These are phyloP conservation scores for Dicycla oo DNA, from an alignment of 2,888 invertebrate species.

Conservation along the genomic window DNA sequence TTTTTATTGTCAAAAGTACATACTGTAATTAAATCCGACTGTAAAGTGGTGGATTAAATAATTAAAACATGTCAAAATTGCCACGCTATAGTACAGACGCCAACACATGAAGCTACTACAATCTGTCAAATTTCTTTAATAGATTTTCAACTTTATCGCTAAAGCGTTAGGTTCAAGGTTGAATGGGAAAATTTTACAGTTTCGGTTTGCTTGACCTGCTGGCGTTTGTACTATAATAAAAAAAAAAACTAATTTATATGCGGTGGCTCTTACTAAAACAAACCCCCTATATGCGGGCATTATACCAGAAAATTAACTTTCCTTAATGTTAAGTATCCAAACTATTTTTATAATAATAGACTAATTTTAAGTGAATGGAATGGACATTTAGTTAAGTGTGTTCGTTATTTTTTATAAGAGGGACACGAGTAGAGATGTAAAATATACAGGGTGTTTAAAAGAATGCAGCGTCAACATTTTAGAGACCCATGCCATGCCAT, in stretches of 20 bases:
- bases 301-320: neutral
- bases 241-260: constrained; percentile 9
- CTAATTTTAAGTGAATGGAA: constrained; percentile 13
- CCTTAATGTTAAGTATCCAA: constrained; percentile 6
- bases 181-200: no score
- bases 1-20: constrained; percentile 6
- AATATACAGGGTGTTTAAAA: constrained; percentile 14
- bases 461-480: constrained; percentile 12
- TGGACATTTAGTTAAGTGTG: constrained; percentile 12
- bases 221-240: constrained; percentile 2
- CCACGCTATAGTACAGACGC: neutral
- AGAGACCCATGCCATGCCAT: neutral
- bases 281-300: neutral
- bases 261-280: constrained; percentile 10
- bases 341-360: constrained; percentile 3
- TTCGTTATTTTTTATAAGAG: constrained; percentile 29
- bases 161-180: no score
- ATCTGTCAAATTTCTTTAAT: no score
- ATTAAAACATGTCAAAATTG: constrained; percentile 2
- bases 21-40: constrained; percentile 7
- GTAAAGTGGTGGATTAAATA: constrained; percentile 1
- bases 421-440: constrained; percentile 32
- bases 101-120: no score
- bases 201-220: no score
- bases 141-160: no score